Evolutionary conservation across 1,140 invertebrate species (phyloP), one percentile per base, ranked within the genome.

Genomic region (Melitaea cinxia): DNA sequence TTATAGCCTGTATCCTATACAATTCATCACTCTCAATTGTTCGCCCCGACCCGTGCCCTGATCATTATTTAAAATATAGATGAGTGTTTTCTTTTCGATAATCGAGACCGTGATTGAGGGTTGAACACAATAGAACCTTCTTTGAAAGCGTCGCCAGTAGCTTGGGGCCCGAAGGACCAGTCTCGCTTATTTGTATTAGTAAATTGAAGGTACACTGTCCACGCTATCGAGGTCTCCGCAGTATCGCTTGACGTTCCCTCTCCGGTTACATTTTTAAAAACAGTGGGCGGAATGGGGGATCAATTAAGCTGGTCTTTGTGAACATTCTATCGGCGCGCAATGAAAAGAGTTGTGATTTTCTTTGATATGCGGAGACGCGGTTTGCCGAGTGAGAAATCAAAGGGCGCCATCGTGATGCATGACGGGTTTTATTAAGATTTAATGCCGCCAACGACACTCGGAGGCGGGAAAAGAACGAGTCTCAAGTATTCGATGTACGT

Each of bases 291-390:
- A 72, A 72, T 55, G 78, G 76, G 82, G 82, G 81, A 85, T 87
- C 85, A 87, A 87, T 87, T 88, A 88, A 76, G 78, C 77, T 84
- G 85, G 80, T 77, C 82, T 88, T 84, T 85, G 83, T 83, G 80
- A 78, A 83, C 85, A 89, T 90, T 88, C 83, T 90, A 90, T 90
- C 88, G 86, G 83, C 79, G 85, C 73, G 79, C 86, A 90, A 88
- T 89, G 86, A 90, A 90, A 90, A 90, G 88, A 90, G 88, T 90
- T 90, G 83, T 89, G 88, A 90, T 89, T 88, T 90, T 89, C 86
- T 90, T 90, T 90, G 88, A 90, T 88, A 88, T 79, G 72, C 78
- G 79, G 78, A 88, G 85, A 83, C 88, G 85, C 79, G 81, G 86
- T 89, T 90, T 90, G 85, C 85, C 88, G 83, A 89, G 80, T 90